Conservation (phyloP, 2,797 vertebrate species). For the Synanceia verrucosa region DNA sequence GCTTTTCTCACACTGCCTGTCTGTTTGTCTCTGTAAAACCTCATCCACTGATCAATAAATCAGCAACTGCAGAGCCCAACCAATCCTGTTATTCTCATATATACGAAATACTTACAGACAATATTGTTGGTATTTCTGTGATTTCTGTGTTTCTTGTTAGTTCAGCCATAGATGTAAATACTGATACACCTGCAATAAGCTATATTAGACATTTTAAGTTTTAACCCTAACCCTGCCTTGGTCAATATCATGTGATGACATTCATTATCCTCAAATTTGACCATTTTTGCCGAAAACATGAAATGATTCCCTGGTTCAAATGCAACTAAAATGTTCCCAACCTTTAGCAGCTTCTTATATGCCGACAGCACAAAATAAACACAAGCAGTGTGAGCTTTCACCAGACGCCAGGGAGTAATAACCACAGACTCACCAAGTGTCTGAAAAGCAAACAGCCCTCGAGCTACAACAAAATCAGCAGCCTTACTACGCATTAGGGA, state of each 20-base stretch:
- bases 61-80: neutral
- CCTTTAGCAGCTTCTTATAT: neutral
- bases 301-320: neutral
- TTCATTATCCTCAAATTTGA: neutral
- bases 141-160: neutral
- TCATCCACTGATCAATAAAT: neutral
- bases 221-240: too few species aligned
- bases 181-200: neutral
- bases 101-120: too few species aligned
- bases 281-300: neutral
- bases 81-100: too few species aligned
- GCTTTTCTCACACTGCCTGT: slow-evolving; percentile 30
- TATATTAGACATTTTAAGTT: neutral
- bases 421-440: slow-evolving; percentile 9
- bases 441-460: slow-evolving; percentile 18
- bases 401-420: slow-evolving; percentile 38
- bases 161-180: neutral
- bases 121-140: neutral
- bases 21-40: neutral
- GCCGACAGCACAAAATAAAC: slow-evolving; percentile 38
- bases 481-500: slow-evolving; percentile 37
- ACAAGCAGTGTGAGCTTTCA: slow-evolving; percentile 20
- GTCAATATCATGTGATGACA: neutral
- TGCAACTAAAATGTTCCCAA: neutral
- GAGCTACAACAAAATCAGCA: slow-evolving; percentile 43